Evolutionary conservation across 1,140 invertebrate species (phyloP).

Genomic region (Riptortus pedestris): DNA sequence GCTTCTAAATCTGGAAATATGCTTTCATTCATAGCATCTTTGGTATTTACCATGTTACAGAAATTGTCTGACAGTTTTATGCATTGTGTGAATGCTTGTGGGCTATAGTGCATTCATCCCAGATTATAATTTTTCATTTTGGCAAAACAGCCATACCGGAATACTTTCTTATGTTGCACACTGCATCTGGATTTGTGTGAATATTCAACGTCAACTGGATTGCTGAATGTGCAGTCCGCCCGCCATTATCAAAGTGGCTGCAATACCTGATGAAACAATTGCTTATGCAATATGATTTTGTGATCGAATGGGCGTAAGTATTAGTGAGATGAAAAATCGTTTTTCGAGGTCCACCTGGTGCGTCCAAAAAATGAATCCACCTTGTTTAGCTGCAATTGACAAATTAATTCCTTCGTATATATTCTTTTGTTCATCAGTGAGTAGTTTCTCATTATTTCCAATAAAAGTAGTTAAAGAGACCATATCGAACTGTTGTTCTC

Average conservation of each 20-base stretch:
- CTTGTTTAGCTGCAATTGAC: too few species aligned
- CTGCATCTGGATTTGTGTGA: too few species aligned
- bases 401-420: too few species aligned
- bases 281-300: neutral
- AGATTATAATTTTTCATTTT: slow-evolving; percentile 33
- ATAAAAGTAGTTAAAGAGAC: neutral
- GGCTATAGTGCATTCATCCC: too few species aligned
- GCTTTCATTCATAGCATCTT: neutral
- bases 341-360: too few species aligned
- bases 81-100: slow-evolving; percentile 33
- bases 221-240: too few species aligned
- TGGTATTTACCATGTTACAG: neutral
- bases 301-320: neutral
- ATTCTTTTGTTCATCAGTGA: too few species aligned
- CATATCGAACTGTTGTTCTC: neutral
- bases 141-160: neutral
- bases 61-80: neutral
- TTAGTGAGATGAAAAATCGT: neutral
- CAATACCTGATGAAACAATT: neutral
- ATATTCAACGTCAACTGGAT: too few species aligned
- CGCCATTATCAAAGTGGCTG: too few species aligned
- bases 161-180: too few species aligned
- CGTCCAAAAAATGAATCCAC: too few species aligned
- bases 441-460: neutral
- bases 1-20: slow-evolving; percentile 9